Evolutionary conservation across 2,113 vertebrate species (phyloP), one percentile per base, ranked within the genome.

Genomic region (Saimiri boliviensis): DNA sequence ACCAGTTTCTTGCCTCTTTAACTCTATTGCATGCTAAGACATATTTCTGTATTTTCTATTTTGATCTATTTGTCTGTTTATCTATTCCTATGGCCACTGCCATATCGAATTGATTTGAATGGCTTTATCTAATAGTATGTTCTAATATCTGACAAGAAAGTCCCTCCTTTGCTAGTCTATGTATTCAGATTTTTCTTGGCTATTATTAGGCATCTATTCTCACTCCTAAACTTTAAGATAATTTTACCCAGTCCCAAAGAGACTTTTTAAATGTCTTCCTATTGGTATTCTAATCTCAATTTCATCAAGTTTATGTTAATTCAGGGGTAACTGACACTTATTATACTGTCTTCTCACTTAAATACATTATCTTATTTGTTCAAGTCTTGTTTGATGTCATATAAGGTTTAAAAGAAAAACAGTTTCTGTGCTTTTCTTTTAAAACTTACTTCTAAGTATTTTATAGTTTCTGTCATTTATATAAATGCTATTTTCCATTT

Each of bases 401-500:
- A 54, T 16, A 73, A 42, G 35, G 23, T 58, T 25, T 58, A 58
- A 58, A 77, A 87, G 13, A 73, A 52, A 56, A 16, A 70, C 25
- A 63, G 35, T 56, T 87, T 32, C 30, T 83, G 6, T n/a, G 25
- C 25, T 82, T 96, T 60, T 73, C 37, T 63, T 89, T 86, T 63
- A 42, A 74, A 85, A 37, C 7, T 73, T 66, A 82, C 82, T 93
- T 42, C 23, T 60, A 83, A 95, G 58, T 83, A 83, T 14, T 35
- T 42, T 45, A 32, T 58, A 63, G 35, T 82, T 71, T 71, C 83
- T 88, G n/a, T 86, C 35, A 71, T 71, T 58, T 76, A 87, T 8
- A 9, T 91, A 93, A 91, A 91, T 87, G 58, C 19, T 91, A n/a
- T 82, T n/a, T 77, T 83, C 54, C 42, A 32, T 79, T 95, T 49